Evolutionary conservation across 2,888 invertebrate species (phyloP), one percentile per base, ranked within the genome.

Genomic region (Synanthedon myopaeformis): DNA sequence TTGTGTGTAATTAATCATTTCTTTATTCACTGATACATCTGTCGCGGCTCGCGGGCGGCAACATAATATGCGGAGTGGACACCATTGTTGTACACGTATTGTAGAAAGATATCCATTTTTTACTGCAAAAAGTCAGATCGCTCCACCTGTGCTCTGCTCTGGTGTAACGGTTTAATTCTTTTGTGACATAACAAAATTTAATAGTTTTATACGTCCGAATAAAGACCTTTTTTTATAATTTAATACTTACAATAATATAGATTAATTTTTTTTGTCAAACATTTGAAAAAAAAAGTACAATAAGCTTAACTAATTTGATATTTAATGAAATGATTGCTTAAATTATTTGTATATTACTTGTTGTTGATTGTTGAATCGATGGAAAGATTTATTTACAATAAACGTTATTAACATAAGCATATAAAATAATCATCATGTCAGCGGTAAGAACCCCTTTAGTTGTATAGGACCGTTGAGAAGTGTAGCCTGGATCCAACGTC

Each of bases 1-100:
- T 74, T 78, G 69, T 63, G 69, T 64, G 74, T 74, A 63, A 86
- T 87, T 85, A 86, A 86, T 87, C 85, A 86, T 78, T 70, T 62
- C 61, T 67, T 67, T 69, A 59, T 70, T 74, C 69, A 81, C 84
- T 84, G 83, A 83, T 80, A 78, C 80, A 84, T 82, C 80, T 84
- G 84, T 83, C 81, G 73, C 70, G 69, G 66, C 71, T 82, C 80
- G 84, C 83, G 82, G 80, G 73, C 70, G 69, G 66, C 71, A 75
- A 76, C 72, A 71, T 76, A 74, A 13, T 45, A 45, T 45, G 45
- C 14, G 45, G 45, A 13, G 45, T 45, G 45, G 13, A 45, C 59
- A 63, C 78, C 68, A 76, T 86, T 86, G 84, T 84, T 74, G 62
- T 49, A 57, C 17, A 5, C 23, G 23, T 23, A 23, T 23, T 45